Percentiles rank a stretch among this genome's conserved stretches.
phyloP scores from a whole-genome alignment of 2,113 vertebrate species.

The Oenanthe oenanthe region DNA sequence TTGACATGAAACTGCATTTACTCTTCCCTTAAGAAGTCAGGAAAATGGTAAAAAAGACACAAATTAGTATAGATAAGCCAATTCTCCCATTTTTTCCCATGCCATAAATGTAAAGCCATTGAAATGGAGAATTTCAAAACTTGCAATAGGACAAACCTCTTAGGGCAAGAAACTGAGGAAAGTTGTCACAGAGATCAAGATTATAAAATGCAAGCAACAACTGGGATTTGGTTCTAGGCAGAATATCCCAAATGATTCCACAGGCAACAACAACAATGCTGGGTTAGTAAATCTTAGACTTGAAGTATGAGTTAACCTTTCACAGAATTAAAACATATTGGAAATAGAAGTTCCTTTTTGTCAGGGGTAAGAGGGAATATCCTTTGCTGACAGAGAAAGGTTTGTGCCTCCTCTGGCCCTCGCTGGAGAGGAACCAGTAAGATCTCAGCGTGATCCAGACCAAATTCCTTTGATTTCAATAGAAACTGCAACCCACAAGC shows the following conservation, averaged over 20 bases:
- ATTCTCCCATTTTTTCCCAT: neutral
- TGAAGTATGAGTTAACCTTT: neutral
- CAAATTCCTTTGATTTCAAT: neutral
- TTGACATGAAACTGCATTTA: neutral
- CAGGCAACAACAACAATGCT: neutral
- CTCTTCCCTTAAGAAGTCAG: neutral
- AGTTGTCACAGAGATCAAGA: neutral
- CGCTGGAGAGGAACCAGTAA: neutral
- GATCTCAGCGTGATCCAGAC: neutral
- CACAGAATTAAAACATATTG: neutral
- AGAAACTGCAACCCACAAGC: neutral
- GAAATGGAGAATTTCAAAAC: neutral
- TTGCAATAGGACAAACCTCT: neutral
- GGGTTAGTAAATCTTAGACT: neutral
- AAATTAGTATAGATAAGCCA: neutral
- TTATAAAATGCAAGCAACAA: neutral
- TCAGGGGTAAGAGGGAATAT: neutral
- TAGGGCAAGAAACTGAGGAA: neutral
- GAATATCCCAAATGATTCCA: neutral
- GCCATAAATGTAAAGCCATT: neutral
- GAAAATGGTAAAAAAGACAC: neutral
- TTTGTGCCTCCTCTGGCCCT: neutral
- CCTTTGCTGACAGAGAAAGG: neutral
- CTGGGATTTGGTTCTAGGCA: neutral
- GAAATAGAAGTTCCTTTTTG: neutral